These are phyloP conservation scores for Tonatia bakeri DNA, from an alignment of 2,113 vertebrate species.

Conservation along the genomic window DNA sequence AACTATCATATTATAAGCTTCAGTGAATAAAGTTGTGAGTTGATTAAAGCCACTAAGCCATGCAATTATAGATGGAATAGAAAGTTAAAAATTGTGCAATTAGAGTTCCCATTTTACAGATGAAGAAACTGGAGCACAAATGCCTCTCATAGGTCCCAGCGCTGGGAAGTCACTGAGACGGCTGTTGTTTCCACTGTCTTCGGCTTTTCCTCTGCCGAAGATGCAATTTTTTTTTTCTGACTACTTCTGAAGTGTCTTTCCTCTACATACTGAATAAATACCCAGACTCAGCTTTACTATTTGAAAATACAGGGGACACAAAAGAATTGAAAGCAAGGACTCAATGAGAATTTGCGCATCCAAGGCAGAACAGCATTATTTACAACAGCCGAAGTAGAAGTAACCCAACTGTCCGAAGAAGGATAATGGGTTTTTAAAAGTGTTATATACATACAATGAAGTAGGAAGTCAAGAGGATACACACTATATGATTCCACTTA, in stretches of 20 bases:
- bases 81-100: neutral
- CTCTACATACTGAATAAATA: neutral
- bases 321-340: neutral
- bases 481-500: neutral
- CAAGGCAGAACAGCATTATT: neutral
- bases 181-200: neutral
- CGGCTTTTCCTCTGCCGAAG: neutral
- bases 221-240: neutral
- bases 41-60: neutral
- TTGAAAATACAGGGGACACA: neutral
- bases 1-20: neutral
- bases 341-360: neutral
- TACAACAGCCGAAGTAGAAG: neutral
- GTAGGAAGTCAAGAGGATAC: neutral
- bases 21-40: neutral
- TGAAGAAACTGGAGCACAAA: neutral
- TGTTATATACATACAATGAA: neutral
- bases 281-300: neutral
- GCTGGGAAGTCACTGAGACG: neutral
- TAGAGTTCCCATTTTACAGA: neutral
- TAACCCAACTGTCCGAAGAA: neutral
- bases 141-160: neutral
- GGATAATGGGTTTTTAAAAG: neutral
- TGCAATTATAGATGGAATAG: neutral
- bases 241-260: neutral